Evolutionary conservation across 2,113 vertebrate species (phyloP).

Genomic region (Regulus satrapa): DNA sequence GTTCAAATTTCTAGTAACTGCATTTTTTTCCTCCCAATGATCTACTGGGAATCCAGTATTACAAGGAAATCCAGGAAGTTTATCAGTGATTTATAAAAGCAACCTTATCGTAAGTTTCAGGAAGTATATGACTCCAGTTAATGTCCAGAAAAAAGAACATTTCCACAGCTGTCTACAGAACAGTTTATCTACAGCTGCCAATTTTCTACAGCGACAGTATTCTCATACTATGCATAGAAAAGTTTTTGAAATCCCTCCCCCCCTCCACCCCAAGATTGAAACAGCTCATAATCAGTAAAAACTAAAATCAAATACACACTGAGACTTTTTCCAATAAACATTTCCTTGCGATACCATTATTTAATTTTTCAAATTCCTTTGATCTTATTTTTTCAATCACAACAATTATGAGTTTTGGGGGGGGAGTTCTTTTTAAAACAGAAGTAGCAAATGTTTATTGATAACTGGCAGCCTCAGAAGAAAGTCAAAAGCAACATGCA

Average conservation of each 20-base stretch:
- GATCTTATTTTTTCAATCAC: not conserved
- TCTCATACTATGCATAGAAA: not conserved
- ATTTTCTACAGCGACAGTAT: not conserved
- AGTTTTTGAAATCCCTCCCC: not conserved
- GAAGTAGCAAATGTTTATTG: constrained; percentile 31
- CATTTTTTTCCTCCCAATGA: not conserved
- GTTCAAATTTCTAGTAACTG: not conserved
- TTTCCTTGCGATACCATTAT: not conserved
- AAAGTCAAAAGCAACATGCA: constrained; percentile 13
- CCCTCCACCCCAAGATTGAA: not conserved
- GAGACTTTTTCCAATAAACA: constrained; percentile 45
- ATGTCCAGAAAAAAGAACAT: not conserved
- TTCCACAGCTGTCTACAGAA: not conserved
- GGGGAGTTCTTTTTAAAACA: not conserved
- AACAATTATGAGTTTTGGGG: fast-evolving
- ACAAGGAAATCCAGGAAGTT: not conserved
- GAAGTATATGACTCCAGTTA: not conserved
- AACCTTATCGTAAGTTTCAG: not conserved
- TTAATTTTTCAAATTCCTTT: not conserved
- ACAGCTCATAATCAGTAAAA: not conserved
- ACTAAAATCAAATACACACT: not conserved
- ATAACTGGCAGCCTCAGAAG: not conserved
- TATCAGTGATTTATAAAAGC: not conserved
- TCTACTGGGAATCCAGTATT: not conserved
- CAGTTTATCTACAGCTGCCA: not conserved